Evolutionary conservation across 2,797 vertebrate genomes (phyloP), one percentile per base, ranked within the genome.

Genomic region (Apodemus agrarius): DNA sequence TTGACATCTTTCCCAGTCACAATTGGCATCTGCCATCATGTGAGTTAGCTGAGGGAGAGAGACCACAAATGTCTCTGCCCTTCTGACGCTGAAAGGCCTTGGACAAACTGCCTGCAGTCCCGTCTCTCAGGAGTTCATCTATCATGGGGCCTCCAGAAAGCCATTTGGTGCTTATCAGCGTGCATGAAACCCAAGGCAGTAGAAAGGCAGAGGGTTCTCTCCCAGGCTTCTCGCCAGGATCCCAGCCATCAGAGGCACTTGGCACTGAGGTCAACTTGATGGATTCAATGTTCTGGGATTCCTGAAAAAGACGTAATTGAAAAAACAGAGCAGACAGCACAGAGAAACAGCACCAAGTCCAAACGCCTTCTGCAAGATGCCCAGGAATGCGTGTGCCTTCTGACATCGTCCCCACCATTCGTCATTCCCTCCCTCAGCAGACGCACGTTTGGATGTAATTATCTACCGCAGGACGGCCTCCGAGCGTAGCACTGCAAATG

Each of bases 371-470:
- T 4, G 46, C 37, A 54, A 78, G 37, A 19, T 40, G 21, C n/a
- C n/a, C 76, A 76, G 82, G 16, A 90, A 69, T 24, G 54, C 21
- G 26, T 24, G 19, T 31, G 57, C 24, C 29, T 29, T 37, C 88
- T 4, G 1, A 34, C 49, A 43, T 5, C 0, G 4, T 46, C 61
- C 52, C 59, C n/a, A 17, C 1, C 0, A 3, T 24, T 29, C 17
- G 22, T 49, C 74, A 61, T 6, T 22, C 31, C 16, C 40, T 31
- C 12, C 63, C 81, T 65, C 63, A 52, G 54, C 12, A 61, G 49
- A 91, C 74, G 61, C 49, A 69, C 34, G 52, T 46, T 52, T 57
- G 12, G 26, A 21, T 2, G 6, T 7, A 46, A 67, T 61, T 54
- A 61, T 11, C 26, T 6, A 34, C 72, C 67, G 40, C n/a, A 19